A percentile compares a stretch with the other conserved stretches of the same genome.
These are phyloP conservation scores for Ferdinandea cuprea DNA, from an alignment of 2,888 invertebrate genomes.

Conservation along the genomic window DNA sequence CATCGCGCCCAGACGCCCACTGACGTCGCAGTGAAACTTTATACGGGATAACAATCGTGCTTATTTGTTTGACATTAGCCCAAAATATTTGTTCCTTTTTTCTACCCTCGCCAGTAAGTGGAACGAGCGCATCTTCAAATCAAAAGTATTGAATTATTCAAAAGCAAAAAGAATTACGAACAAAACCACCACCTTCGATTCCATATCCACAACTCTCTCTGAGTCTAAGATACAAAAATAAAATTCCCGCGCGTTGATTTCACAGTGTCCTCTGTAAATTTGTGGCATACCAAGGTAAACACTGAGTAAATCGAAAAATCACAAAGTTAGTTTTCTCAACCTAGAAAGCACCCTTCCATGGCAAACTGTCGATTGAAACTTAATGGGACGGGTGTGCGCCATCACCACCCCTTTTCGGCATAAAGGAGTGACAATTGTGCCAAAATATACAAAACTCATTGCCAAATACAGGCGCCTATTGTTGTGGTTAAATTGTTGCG, in stretches of 20 bases:
- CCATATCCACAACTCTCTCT: not conserved
- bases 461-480: slow-evolving; percentile 68
- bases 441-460: slow-evolving; percentile 56
- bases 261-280: slow-evolving; percentile 22
- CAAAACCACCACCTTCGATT: slow-evolving; percentile 3
- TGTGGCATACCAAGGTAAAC: slow-evolving; percentile 53
- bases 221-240: slow-evolving; percentile 7
- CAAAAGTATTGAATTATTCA: slow-evolving; percentile 73
- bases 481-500: slow-evolving; percentile 69
- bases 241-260: slow-evolving; percentile 18
- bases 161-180: slow-evolving; percentile 70
- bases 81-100: slow-evolving; percentile 37
- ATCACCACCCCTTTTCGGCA: not conserved
- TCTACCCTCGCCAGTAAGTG: not conserved
- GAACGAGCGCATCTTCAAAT: slow-evolving; percentile 47
- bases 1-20: slow-evolving; percentile 14
- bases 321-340: slow-evolving; percentile 68
- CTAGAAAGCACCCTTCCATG: slow-evolving; percentile 17
- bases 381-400: slow-evolving; percentile 48
- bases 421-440: slow-evolving; percentile 44
- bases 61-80: slow-evolving; percentile 73
- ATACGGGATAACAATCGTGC: slow-evolving; percentile 61
- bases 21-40: not conserved
- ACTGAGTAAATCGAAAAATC: slow-evolving; percentile 71
- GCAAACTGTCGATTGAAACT: slow-evolving; percentile 55